Evolutionary conservation across 2,888 invertebrate species (phyloP).

Genomic region (Aethes cnicana): DNA sequence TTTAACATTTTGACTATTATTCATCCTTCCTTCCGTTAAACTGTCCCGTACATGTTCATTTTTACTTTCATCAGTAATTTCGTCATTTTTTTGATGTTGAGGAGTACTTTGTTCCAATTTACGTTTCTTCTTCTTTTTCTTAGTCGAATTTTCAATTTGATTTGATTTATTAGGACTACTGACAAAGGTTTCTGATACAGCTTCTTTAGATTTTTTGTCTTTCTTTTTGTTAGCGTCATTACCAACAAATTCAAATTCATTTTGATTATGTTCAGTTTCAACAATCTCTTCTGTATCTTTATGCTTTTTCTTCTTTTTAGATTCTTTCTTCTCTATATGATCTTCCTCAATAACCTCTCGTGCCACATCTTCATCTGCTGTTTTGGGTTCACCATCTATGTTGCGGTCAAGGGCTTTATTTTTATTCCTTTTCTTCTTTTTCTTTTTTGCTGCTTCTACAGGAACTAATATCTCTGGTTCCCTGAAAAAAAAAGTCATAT

Average conservation of each 20-base stretch:
- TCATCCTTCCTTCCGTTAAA: slow-evolving; percentile 1
- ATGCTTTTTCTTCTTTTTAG: slow-evolving; percentile 35
- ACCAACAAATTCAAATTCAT: neutral
- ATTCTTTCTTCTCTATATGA: slow-evolving; percentile 36
- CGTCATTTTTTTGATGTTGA: neutral
- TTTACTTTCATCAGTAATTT: neutral
- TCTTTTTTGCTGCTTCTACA: slow-evolving; percentile 59
- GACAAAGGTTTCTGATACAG: neutral
- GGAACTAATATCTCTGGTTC: slow-evolving; percentile 64
- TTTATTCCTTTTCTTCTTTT: slow-evolving; percentile 67
- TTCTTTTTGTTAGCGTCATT: slow-evolving; percentile 29
- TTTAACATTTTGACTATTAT: slow-evolving; percentile 27
- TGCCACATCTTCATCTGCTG: slow-evolving; percentile 23
- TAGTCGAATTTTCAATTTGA: slow-evolving; percentile 14
- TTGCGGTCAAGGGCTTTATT: no score
- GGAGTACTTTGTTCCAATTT: neutral
- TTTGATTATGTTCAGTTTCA: slow-evolving; percentile 15
- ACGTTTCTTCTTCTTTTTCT: slow-evolving; percentile 26
- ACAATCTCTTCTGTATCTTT: slow-evolving; percentile 18
- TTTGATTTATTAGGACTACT: slow-evolving; percentile 6
- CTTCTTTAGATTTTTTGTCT: slow-evolving; percentile 28
- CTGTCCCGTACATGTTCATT: neutral
- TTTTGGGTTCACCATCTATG: no score
- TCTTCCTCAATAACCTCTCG: slow-evolving; percentile 25
- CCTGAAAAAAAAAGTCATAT: slow-evolving; percentile 43